Evolutionary conservation across 2,113 vertebrate genomes (phyloP), one percentile per base, ranked within the genome.

Genomic region (Aramus guarauna): DNA sequence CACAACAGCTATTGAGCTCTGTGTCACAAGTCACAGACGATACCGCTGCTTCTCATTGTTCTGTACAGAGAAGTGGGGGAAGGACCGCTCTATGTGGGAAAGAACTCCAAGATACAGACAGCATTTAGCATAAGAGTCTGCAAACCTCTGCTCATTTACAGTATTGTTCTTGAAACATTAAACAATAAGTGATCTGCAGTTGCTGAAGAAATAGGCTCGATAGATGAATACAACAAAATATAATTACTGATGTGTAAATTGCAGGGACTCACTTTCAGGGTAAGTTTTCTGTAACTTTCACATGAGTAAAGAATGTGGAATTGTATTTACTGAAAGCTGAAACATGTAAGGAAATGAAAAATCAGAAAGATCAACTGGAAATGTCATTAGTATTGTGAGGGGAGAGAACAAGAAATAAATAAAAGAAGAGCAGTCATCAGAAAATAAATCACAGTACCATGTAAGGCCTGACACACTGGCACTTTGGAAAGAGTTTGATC

Each of bases 321-420:
- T 11, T 77, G 16, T 67, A 81, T 77, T 81, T 75, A 79, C 16
- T 29, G 73, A 32, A 96, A 87, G 52, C 0, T 75, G 53, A 81
- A 92, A 74, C 11, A 13, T 2, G 11, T 12, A 86, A 78, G 60
- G 72, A 95, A 95, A 95, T 67, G 59, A 93, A 90, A 93, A 95
- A 59, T 19, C 37, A 21, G 21, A 62, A 71, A 84, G 43, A 84
- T 86, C 52, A 78, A 77, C 37, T 96, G 64, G 73, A 83, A 94
- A 77, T 52, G 8, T 29, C 76, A 64, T 93, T 43, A 84, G 11
- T 17, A 39, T 59, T 47, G 47, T 37, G 23, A 77, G 21, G 15
- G n/a, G 24, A 86, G 5, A 27, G 26, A 81, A 62, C 8, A 64
- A 74, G 24, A 64, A 94, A 66, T 12, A 55, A 88, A 81, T 47